Evolutionary conservation across 1,140 invertebrate species (phyloP).

Genomic region (Camponotus floridanus): DNA sequence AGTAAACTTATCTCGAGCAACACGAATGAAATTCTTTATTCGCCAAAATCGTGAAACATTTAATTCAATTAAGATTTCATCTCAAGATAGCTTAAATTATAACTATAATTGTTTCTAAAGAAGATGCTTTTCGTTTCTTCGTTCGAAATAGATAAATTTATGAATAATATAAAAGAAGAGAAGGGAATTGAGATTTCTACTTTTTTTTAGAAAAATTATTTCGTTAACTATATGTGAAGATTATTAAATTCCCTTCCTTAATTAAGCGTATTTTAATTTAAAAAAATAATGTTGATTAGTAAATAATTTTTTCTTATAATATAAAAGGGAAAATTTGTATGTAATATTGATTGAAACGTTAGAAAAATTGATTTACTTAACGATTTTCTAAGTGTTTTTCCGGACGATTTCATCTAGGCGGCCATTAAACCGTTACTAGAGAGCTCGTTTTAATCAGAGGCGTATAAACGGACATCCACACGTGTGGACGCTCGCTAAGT

Average conservation of each 20-base stretch:
- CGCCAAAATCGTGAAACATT: background rate
- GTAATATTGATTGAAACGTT: conserved; percentile 10
- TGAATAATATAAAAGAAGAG: background rate
- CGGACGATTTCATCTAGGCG: background rate
- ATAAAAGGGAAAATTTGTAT: background rate
- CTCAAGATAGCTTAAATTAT: background rate
- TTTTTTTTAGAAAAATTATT: background rate
- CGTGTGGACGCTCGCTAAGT: conserved; percentile 76
- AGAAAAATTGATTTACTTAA: conserved; percentile 18
- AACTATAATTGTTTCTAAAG: background rate
- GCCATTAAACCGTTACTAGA: conserved; percentile 70
- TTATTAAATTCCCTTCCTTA: background rate
- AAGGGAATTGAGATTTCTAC: background rate
- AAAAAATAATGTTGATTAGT: background rate
- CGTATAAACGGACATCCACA: conserved; percentile 28
- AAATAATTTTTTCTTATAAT: background rate
- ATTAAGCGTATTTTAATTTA: background rate
- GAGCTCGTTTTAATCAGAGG: conserved; percentile 38
- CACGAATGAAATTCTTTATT: conserved; percentile 2
- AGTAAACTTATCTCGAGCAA: background rate
- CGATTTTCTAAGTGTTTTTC: background rate
- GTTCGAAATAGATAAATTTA: background rate
- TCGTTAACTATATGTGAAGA: background rate
- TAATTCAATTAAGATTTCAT: conserved; percentile 11
- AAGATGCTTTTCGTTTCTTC: background rate